Conservation (phyloP, 2,113 vertebrate species). For the Laticauda laticaudata region DNA sequence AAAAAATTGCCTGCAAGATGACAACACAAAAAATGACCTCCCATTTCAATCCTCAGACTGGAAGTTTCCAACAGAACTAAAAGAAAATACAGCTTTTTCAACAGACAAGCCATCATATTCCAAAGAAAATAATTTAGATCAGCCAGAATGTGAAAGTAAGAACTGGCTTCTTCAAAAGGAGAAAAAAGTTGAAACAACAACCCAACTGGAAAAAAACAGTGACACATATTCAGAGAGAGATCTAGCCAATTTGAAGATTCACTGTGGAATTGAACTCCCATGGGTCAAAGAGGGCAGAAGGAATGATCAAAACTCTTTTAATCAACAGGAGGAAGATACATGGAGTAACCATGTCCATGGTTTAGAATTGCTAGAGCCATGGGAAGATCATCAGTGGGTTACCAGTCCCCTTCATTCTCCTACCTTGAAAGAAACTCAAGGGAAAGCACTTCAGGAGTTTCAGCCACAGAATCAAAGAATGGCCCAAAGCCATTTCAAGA, state of each 20-base stretch:
- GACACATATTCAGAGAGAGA: slow-evolving; percentile 29
- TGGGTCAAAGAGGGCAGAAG: slow-evolving; percentile 49
- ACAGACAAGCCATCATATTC: slow-evolving; percentile 38
- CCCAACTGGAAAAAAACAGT: slow-evolving; percentile 45
- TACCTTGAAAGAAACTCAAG: slow-evolving; percentile 79
- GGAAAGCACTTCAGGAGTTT: slow-evolving; percentile 53
- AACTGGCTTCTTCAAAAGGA: slow-evolving; percentile 30
- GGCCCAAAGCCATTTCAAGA: slow-evolving; percentile 56
- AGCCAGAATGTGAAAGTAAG: slow-evolving; percentile 31
- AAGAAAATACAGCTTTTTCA: slow-evolving; percentile 25
- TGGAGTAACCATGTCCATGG: slow-evolving; percentile 74
- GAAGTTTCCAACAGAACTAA: slow-evolving; percentile 33
- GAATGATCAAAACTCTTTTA: slow-evolving; percentile 69
- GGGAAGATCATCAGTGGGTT: slow-evolving; percentile 96
- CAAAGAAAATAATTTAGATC: slow-evolving; percentile 33
- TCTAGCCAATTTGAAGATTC: slow-evolving; percentile 26
- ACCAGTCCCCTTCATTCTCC: slow-evolving; percentile 95
- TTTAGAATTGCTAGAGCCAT: slow-evolving; percentile 89
- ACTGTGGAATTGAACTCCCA: slow-evolving; percentile 44
- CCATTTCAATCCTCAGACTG: slow-evolving; percentile 46
- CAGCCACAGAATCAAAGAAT: slow-evolving; percentile 52
- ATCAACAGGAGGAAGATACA: slow-evolving; percentile 80
- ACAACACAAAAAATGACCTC: slow-evolving; percentile 31
- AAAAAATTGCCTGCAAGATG: slow-evolving; percentile 4
- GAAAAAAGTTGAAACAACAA: slow-evolving; percentile 17